Conservation (phyloP, 2,797 vertebrate genomes). For the Emydoidea blandingii region DNA sequence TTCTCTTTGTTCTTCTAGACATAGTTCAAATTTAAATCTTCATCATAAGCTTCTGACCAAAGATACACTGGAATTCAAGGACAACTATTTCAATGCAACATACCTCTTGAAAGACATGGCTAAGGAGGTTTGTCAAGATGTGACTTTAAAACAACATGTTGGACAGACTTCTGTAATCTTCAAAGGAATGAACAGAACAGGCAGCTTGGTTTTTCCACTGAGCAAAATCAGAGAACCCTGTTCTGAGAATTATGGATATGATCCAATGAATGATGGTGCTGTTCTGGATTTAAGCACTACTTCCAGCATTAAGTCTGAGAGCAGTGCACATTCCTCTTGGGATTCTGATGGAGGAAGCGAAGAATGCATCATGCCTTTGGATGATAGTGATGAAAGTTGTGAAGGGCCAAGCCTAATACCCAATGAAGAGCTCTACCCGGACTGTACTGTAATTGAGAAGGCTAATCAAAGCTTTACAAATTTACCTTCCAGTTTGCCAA, state of each 20-base stretch:
- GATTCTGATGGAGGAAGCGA: slow-evolving; percentile 94
- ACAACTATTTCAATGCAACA: slow-evolving; percentile 81
- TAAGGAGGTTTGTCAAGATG: slow-evolving; percentile 83
- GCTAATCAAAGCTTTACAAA: slow-evolving; percentile 80
- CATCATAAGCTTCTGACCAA: slow-evolving; percentile 95
- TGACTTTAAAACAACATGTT: slow-evolving; percentile 80
- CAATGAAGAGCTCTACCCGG: slow-evolving; percentile 79
- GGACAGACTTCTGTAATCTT: slow-evolving; percentile 93
- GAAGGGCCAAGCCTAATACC: slow-evolving; percentile 81
- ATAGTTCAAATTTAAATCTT: slow-evolving; percentile 95
- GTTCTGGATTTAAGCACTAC: slow-evolving; percentile 94
- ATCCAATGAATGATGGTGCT: slow-evolving; percentile 84
- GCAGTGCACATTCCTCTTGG: slow-evolving; percentile 90
- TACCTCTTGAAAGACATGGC: slow-evolving; percentile 87
- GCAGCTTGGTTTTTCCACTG: slow-evolving; percentile 91
- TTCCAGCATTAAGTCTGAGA: slow-evolving; percentile 84
- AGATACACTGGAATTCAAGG: slow-evolving; percentile 85
- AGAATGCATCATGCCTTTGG: slow-evolving; percentile 82
- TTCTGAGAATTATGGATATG: slow-evolving; percentile 77
- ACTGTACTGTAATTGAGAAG: slow-evolving; percentile 81
- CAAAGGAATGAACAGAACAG: slow-evolving; percentile 90
- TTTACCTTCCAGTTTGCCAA: slow-evolving; percentile 84
- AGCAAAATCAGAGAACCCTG: slow-evolving; percentile 83
- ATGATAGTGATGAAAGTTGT: slow-evolving; percentile 93
- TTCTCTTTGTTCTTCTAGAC: slow-evolving; percentile 85